Base-by-base conservation (phyloP, 1,140 invertebrate species). In the Oryzaephilus surinamensis region DNA sequence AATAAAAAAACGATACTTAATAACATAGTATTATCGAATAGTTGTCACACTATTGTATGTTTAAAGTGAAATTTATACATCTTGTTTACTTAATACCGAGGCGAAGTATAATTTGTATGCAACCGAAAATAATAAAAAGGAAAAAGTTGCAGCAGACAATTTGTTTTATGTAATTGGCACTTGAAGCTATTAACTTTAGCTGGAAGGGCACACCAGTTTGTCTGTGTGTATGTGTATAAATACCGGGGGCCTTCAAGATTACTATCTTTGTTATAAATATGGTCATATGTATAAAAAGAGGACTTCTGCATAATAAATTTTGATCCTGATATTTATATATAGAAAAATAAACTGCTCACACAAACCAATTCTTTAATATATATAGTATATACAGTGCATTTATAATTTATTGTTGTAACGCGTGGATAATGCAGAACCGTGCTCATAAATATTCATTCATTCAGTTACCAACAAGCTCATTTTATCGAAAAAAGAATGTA, bases 151-250 rank as follows among this genome's bases (percentile, higher is more conserved):
- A n/a, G n/a, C n/a, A n/a, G n/a, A 34, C 32, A 34, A 34, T 34
- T 41, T 41, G 30, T 41, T 41, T 41, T 26, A 21, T 23, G 18
- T 41, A 21, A 34, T 33, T 21, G 21, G 32, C 14, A 32, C 38
- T 23, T 23, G 31, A 31, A 41, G 32, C 32, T 34, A 41, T 41
- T 41, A 41, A 34, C 17, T 32, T 32, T 34, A 19, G 38, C 31
- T 23, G 17, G 24, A 33, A 23, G 30, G 24, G n/a, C n/a, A n/a
- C n/a, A n/a, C n/a, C n/a, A n/a, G n/a, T n/a, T n/a, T n/a, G n/a
- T n/a, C n/a, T n/a, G n/a, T n/a, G n/a, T n/a, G n/a, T n/a, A 41
- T 26, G 8, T 24, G 23, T 33, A 41, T 41, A 41, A 33, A 41
- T 34, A 41, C 15, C 11, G 17, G 28, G 28, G 16, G 28, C 36